Base-by-base conservation (phyloP, 2,888 invertebrate species). In the Leptinotarsa haldemani region DNA sequence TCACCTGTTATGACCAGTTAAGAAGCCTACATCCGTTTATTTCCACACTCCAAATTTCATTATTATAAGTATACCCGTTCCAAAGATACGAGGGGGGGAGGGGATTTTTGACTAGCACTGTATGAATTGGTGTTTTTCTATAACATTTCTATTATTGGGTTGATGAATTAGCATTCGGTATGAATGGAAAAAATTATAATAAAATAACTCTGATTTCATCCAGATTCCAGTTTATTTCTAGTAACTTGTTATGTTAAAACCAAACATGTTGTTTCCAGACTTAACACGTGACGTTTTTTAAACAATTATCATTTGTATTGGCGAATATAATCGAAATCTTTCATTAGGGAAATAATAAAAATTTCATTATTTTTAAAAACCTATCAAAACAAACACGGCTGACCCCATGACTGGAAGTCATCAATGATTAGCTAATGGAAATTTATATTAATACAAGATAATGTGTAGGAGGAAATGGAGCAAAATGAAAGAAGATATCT, bases 361-460 rank as follows among this genome's bases (percentile, higher is more conserved):
- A 20, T 12, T 13, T 22, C 4, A 22, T 56, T 20, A 56, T 18
- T 18, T 18, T 20, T 15, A 56, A 56, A 56, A 56, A 56, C 18
- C 13, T 25, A 56, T 22, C 56, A 56, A 56, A 56, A 56, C 56
- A 56, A 56, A 56, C 56, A 56, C 15, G 0, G 4, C 22, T 56
- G 56, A 56, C 56, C 56, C 22, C 20, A 56, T 20, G 20, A 22
- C 56, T 56, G 56, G 15, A 56, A 56, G 56, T 56, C 56, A 56
- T 13, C 20, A 22, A 18, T 25, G 56, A 56, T 56, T 56, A 56
- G 20, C 22, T 22, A 22, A 56, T 56, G 56, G 56, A 56, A 56
- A 56, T 56, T 56, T 56, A 56, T 56, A 56, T 56, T 56, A 15
- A 56, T 56, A 56, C 56, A 22, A 56, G 56, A 56, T 56, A 56